Percentiles rank a stretch among this genome's conserved stretches.
Evolutionary conservation across 2,113 vertebrate species (phyloP).

Genomic region (Columba janthina): DNA sequence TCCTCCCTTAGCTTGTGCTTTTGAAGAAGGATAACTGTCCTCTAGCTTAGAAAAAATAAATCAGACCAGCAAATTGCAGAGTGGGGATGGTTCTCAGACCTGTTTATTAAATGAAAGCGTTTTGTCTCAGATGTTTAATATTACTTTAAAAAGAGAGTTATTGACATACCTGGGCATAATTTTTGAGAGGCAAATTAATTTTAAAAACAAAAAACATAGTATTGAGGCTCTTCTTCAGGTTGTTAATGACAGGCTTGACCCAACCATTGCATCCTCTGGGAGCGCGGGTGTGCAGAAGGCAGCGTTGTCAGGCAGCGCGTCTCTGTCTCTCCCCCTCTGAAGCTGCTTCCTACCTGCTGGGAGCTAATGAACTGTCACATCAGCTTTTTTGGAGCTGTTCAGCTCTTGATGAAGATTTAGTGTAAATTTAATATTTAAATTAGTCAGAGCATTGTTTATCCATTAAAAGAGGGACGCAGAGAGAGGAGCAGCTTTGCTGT

Average conservation of each 20-base stretch:
- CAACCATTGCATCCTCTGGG: conserved; percentile 20
- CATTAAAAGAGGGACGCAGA: conserved; percentile 1
- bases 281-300: conserved; percentile 53
- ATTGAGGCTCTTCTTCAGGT: conserved; percentile 45
- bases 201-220: background rate
- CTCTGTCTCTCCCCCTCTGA: conserved; percentile 8
- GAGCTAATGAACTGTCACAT: conserved; percentile 55
- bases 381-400: conserved; percentile 64
- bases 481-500: background rate
- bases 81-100: background rate
- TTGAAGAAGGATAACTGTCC: background rate
- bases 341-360: conserved; percentile 47
- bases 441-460: conserved; percentile 22
- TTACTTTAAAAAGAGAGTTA: background rate
- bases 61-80: background rate
- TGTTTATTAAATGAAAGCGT: conserved; percentile 24
- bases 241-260: conserved; percentile 59
- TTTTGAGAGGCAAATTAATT: conserved; percentile 54
- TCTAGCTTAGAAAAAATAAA: background rate
- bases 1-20: background rate
- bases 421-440: conserved; percentile 52
- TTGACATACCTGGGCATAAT: background rate
- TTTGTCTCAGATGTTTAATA: conserved; percentile 37
- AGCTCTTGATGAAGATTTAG: conserved; percentile 41
- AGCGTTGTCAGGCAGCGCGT: conserved; percentile 63